Conservation (phyloP, 2,888 invertebrate species). For the Dryobotodes eremita region DNA sequence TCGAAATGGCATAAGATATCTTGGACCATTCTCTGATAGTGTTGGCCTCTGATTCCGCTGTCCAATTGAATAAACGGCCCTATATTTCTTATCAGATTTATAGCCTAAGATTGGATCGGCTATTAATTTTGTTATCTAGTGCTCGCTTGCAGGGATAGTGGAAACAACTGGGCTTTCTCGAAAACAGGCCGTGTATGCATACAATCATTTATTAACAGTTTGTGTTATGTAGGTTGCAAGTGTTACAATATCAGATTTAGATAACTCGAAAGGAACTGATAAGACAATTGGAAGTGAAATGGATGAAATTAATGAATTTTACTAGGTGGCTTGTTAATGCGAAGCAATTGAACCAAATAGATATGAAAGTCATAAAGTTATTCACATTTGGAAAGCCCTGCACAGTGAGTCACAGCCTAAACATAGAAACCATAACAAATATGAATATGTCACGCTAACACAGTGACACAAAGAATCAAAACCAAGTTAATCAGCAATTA, state of each 20-base stretch:
- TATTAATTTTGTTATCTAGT: constrained; percentile 69
- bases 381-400: constrained; percentile 22
- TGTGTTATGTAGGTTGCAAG: constrained; percentile 51
- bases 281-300: constrained; percentile 29
- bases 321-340: neutral
- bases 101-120: constrained; percentile 63
- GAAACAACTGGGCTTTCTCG: constrained; percentile 66
- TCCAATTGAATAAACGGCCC: constrained; percentile 63
- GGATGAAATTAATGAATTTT: neutral
- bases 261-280: constrained; percentile 24
- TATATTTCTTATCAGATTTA: constrained; percentile 70
- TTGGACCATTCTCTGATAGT: constrained; percentile 62
- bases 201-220: constrained; percentile 46
- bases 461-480: constrained; percentile 80
- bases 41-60: constrained; percentile 62
- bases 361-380: constrained; percentile 15
- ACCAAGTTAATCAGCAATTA: constrained; percentile 83
- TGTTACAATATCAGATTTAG: constrained; percentile 26
- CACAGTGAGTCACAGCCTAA: constrained; percentile 44
- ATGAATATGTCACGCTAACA: constrained; percentile 71
- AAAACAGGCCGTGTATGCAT: constrained; percentile 51
- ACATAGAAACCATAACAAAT: constrained; percentile 64
- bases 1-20: constrained; percentile 60
- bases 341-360: constrained; percentile 21
- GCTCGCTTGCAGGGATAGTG: constrained; percentile 55